These are phyloP conservation scores for Kuschelorhynchus macadamiae DNA, from an alignment of 2,888 invertebrate species.

Conservation along the genomic window DNA sequence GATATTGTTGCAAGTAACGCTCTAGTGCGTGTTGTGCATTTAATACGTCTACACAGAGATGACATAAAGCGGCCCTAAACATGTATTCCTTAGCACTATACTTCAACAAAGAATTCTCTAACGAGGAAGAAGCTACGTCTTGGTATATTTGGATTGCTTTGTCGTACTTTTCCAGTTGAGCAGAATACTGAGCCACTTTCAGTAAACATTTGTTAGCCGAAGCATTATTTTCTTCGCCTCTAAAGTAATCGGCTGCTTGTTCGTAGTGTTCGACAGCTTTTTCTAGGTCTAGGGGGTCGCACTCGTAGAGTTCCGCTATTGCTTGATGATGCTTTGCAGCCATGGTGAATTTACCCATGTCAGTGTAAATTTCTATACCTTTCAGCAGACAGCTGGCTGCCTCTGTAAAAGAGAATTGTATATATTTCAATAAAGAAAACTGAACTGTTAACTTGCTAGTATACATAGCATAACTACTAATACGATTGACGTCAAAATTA, in stretches of 20 bases:
- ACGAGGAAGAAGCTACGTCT: slow-evolving; percentile 91
- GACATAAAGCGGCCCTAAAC: slow-evolving; percentile 96
- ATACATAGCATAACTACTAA: too few species aligned
- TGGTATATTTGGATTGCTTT: slow-evolving; percentile 98
- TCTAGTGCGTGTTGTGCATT: slow-evolving; percentile 96
- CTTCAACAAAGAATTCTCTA: slow-evolving; percentile 96
- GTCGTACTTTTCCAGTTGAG: slow-evolving; percentile 95
- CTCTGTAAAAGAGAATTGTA: slow-evolving; percentile 71
- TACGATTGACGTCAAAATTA: too few species aligned
- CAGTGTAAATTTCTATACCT: slow-evolving; percentile 97
- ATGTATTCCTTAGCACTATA: slow-evolving; percentile 99
- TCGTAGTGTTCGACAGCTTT: slow-evolving; percentile 95
- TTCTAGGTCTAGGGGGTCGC: slow-evolving; percentile 90
- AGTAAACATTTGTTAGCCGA: slow-evolving; percentile 98
- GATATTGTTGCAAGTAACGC: slow-evolving; percentile 93
- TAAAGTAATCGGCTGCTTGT: slow-evolving; percentile 97
- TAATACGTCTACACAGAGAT: slow-evolving; percentile 93
- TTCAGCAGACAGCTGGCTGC: slow-evolving; percentile 91
- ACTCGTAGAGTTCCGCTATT: slow-evolving; percentile 96
- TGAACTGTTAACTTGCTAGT: too few species aligned
- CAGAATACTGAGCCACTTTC: slow-evolving; percentile 97
- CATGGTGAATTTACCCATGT: slow-evolving; percentile 97
- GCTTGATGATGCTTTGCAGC: slow-evolving; percentile 97
- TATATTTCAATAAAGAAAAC: slow-evolving; percentile 4
- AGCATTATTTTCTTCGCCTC: slow-evolving; percentile 97